A percentile compares a stretch with the other conserved stretches of the same genome.
These are phyloP conservation scores for Xenopus petersii DNA, from an alignment of 2,797 vertebrate genomes.

Conservation along the genomic window DNA sequence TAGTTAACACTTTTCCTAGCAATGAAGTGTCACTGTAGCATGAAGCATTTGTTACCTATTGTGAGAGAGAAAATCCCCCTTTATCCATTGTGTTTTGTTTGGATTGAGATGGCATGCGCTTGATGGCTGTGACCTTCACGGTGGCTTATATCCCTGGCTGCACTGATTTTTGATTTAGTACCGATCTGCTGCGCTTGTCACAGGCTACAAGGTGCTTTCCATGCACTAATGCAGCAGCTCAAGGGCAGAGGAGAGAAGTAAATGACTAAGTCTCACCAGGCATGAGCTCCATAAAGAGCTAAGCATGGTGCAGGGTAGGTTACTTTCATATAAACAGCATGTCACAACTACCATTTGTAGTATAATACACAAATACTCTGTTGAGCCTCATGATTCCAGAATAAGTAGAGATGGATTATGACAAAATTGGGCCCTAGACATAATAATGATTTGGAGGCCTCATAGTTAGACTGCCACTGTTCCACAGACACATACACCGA, in stretches of 20 bases:
- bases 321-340: neutral
- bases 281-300: conserved; percentile 69
- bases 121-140: conserved; percentile 99
- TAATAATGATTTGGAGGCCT: too few relatives aligned
- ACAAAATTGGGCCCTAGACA: too few relatives aligned
- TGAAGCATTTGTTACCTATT: conserved; percentile 73
- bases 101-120: conserved; percentile 85
- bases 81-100: conserved; percentile 80
- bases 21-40: conserved; percentile 70
- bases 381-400: too few relatives aligned
- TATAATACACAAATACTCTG: too few relatives aligned
- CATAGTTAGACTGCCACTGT: too few relatives aligned
- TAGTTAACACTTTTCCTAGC: conserved; percentile 60
- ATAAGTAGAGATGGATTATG: too few relatives aligned
- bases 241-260: conserved; percentile 88
- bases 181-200: conserved; percentile 98
- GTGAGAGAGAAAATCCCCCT: conserved; percentile 76
- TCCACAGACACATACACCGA: too few relatives aligned
- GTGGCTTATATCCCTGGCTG: conserved; percentile 97
- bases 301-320: neutral
- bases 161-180: conserved; percentile 99
- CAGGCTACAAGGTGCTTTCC: conserved; percentile 98
- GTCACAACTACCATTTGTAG: too few relatives aligned
- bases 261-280: conserved; percentile 75
- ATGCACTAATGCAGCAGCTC: conserved; percentile 98